Evolutionary conservation across 2,888 invertebrate species (phyloP).

Genomic region (Zeuzera pyrina): DNA sequence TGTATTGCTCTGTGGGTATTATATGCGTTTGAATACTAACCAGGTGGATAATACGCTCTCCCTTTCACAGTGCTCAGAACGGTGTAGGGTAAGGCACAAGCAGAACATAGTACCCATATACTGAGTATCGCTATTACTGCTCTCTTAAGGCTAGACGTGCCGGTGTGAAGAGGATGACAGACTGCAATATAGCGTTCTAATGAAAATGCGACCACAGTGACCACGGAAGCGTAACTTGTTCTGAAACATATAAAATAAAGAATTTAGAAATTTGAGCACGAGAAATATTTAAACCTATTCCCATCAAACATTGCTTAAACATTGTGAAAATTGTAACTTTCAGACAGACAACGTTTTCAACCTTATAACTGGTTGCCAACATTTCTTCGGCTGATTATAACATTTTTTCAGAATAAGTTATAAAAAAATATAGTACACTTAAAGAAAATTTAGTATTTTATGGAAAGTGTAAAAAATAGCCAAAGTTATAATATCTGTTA

Average conservation of each 20-base stretch:
- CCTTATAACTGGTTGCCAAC: too few relatives aligned
- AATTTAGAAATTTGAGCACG: too few relatives aligned
- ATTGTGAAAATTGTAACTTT: too few relatives aligned
- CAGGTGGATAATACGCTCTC: background rate
- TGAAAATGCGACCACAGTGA: slow-evolving; percentile 13
- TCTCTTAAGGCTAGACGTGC: slow-evolving; percentile 2
- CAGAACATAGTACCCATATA: slow-evolving; percentile 3
- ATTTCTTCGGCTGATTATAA: too few relatives aligned
- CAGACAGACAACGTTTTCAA: too few relatives aligned
- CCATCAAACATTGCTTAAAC: too few relatives aligned
- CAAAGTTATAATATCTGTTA: too few relatives aligned
- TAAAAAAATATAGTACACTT: too few relatives aligned
- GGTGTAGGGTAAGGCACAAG: background rate
- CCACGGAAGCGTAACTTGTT: slow-evolving; percentile 9
- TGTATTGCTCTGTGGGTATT: background rate
- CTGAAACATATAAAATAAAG: slow-evolving; percentile 8
- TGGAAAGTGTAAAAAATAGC: too few relatives aligned
- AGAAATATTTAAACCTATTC: too few relatives aligned
- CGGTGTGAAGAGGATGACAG: slow-evolving; percentile 8
- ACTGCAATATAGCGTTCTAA: slow-evolving; percentile 12
- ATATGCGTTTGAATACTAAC: background rate
- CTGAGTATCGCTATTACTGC: slow-evolving; percentile 6
- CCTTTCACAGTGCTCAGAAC: background rate
- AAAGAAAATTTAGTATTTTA: too few relatives aligned
- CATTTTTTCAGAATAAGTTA: too few relatives aligned